A percentile compares a stretch with the other conserved stretches of the same genome.
Evolutionary conservation across 2,888 invertebrate genomes (phyloP).

Genomic region (Papilio protenor): DNA sequence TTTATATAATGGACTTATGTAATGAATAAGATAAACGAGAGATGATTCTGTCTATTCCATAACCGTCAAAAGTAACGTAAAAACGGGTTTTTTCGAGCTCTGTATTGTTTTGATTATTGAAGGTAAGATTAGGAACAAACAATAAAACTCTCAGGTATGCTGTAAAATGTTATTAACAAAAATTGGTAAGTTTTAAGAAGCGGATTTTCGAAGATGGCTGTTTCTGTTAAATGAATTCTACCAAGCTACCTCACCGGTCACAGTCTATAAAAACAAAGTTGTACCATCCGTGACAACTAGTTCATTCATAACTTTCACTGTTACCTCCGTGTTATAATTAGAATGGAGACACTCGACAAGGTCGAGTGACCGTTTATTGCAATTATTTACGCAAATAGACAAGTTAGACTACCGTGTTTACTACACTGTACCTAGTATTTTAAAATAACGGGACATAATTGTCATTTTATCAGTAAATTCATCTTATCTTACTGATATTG

Average conservation of each 20-base stretch:
- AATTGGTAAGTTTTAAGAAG: not conserved
- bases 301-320: constrained; percentile 41
- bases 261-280: constrained; percentile 27
- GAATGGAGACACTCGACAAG: constrained; percentile 34
- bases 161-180: not conserved
- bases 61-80: not conserved
- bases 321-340: constrained; percentile 28
- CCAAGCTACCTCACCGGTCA: not conserved
- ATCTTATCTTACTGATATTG: too few relatives aligned
- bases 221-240: not conserved
- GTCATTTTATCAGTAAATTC: not conserved
- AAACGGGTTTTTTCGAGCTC: not conserved
- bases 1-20: not conserved
- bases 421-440: not conserved
- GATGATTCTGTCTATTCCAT: not conserved
- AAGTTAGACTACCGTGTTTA: not conserved
- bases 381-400: constrained; percentile 6
- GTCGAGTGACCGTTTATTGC: constrained; percentile 17
- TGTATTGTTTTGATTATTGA: constrained; percentile 1
- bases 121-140: not conserved
- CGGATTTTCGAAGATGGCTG: not conserved
- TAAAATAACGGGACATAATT: not conserved
- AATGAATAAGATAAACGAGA: not conserved
- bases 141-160: not conserved
- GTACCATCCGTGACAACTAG: constrained; percentile 37